Evolutionary conservation across 2,888 invertebrate genomes (phyloP).

Genomic region (Rhagonycha lutea): DNA sequence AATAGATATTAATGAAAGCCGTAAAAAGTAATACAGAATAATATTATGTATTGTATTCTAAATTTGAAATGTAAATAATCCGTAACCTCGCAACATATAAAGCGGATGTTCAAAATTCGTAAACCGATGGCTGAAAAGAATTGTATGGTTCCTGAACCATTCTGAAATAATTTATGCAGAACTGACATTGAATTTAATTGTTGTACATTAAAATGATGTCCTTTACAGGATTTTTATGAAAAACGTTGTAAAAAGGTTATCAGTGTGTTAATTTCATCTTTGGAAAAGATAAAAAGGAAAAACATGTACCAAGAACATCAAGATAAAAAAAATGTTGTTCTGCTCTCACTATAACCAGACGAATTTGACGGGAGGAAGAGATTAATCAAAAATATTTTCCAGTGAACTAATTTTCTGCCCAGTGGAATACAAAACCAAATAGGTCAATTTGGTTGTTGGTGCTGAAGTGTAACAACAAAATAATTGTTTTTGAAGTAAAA

Average conservation of each 20-base stretch:
- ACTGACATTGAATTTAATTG: slow-evolving; percentile 28
- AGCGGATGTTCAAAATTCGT: slow-evolving; percentile 29
- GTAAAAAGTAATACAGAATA: background rate
- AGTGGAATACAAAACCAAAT: background rate
- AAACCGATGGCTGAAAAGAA: slow-evolving; percentile 20
- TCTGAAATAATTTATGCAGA: slow-evolving; percentile 25
- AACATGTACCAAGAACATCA: background rate
- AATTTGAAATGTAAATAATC: background rate
- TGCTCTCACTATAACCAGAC: background rate
- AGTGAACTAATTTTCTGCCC: background rate
- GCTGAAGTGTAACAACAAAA: too few relatives aligned
- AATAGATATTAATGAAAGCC: background rate
- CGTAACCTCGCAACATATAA: slow-evolving; percentile 13
- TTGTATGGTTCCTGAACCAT: slow-evolving; percentile 21
- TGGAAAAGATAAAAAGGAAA: background rate
- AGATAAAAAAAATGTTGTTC: background rate
- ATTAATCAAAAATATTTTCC: background rate
- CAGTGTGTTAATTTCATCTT: background rate
- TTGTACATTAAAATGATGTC: slow-evolving; percentile 19
- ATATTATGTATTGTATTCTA: background rate
- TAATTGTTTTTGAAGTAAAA: background rate
- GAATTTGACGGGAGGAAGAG: background rate
- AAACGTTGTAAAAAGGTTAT: background rate
- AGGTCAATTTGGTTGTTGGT: background rate
- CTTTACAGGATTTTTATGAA: background rate